phyloP scores from a whole-genome alignment of 2,888 invertebrate species.

The Temnothorax ravouxi region DNA sequence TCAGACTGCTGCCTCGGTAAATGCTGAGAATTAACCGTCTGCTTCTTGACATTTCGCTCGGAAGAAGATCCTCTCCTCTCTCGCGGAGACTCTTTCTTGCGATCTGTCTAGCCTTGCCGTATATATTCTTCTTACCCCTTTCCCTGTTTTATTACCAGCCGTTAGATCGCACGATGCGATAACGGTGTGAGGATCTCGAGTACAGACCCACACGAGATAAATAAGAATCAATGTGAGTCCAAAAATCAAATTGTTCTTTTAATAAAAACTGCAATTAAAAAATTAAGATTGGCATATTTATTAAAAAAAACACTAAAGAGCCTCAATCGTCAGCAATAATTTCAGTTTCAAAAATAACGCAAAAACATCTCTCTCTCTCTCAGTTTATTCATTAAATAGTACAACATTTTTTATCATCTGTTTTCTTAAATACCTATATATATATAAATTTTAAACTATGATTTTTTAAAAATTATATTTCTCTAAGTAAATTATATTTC shows the following conservation, averaged over 20 bases:
- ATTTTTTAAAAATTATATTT: background rate
- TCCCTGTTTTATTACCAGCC: conserved; percentile 39
- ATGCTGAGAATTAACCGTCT: conserved; percentile 82
- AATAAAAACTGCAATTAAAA: background rate
- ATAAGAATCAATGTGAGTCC: background rate
- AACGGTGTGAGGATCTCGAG: conserved; percentile 6
- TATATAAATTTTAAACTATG: background rate
- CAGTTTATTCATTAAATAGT: background rate
- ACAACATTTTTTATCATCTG: background rate
- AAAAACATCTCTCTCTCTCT: background rate
- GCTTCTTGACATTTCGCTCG: conserved; percentile 84
- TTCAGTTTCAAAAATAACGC: background rate
- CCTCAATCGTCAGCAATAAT: background rate
- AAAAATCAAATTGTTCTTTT: background rate
- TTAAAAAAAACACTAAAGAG: background rate
- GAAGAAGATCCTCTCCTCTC: conserved; percentile 76
- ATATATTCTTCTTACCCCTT: conserved; percentile 25
- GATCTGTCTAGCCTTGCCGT: conserved; percentile 39
- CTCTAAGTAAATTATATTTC: background rate
- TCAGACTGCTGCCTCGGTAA: conserved; percentile 77
- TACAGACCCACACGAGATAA: background rate
- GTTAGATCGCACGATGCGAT: conserved; percentile 27
- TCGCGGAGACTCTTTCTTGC: conserved; percentile 49
- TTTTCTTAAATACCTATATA: background rate
- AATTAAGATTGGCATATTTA: background rate